phyloP scores from a whole-genome alignment of 2,797 vertebrate species.

The Brachyrhaphis roseni region DNA sequence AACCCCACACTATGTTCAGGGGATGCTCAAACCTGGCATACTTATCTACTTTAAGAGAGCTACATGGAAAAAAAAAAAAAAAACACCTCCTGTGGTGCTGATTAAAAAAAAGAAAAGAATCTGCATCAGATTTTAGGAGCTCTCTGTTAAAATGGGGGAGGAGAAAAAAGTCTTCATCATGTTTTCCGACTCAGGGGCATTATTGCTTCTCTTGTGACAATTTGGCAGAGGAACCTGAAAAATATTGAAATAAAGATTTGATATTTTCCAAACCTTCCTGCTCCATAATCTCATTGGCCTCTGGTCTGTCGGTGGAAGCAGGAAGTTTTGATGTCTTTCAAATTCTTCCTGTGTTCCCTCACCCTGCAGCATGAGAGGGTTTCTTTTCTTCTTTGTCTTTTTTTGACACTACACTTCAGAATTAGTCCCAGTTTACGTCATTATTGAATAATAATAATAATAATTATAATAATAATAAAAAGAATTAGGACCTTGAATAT shows the following conservation, averaged over 20 bases:
- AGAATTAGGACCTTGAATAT: no score
- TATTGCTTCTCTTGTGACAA: neutral
- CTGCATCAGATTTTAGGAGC: neutral
- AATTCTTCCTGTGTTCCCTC: neutral
- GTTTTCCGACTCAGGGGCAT: neutral
- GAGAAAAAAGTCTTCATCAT: neutral
- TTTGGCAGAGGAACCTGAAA: neutral
- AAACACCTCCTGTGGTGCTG: neutral
- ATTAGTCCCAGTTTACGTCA: neutral
- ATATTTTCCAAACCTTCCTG: neutral
- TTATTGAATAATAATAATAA: no score
- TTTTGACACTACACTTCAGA: neutral
- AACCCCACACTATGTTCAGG: neutral
- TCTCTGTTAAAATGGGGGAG: neutral
- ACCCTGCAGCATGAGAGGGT: neutral
- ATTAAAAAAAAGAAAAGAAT: neutral
- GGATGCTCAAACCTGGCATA: neutral
- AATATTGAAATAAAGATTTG: neutral
- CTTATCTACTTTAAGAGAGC: neutral
- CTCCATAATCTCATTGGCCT: neutral
- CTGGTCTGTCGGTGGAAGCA: neutral
- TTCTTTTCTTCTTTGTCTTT: neutral
- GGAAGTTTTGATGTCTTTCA: neutral
- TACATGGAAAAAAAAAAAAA: neutral
- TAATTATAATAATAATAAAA: no score